These are phyloP conservation scores for Odontamblyopus rebecca DNA, from an alignment of 2,797 vertebrate species.

Conservation along the genomic window DNA sequence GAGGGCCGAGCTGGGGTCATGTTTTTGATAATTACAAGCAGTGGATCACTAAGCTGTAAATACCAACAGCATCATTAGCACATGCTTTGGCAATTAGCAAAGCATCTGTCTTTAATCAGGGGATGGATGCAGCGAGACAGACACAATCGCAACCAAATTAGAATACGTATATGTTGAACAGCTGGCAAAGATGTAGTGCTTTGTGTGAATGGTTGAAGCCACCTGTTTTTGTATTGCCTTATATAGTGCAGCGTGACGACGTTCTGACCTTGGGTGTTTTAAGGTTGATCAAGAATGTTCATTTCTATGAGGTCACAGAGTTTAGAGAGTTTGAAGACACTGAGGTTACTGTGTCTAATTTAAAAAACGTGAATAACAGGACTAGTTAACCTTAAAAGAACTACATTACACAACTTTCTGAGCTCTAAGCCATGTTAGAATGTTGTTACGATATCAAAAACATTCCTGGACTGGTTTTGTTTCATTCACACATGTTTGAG, in stretches of 20 bases:
- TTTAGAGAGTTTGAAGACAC: not conserved
- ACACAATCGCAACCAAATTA: constrained; percentile 10
- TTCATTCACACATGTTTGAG: too few species aligned
- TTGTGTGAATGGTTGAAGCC: not conserved
- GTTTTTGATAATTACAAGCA: constrained; percentile 60
- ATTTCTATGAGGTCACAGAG: not conserved
- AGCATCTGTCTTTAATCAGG: constrained; percentile 54
- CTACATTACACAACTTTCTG: too few species aligned
- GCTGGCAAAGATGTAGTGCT: not conserved
- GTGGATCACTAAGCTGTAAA: constrained; percentile 52
- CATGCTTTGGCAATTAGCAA: constrained; percentile 56
- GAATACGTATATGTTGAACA: not conserved
- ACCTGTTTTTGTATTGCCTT: not conserved
- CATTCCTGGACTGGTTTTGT: too few species aligned
- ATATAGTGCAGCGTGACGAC: not conserved
- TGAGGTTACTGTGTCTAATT: too few species aligned
- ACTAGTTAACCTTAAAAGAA: too few species aligned
- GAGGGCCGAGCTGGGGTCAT: constrained; percentile 56
- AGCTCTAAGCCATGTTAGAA: too few species aligned
- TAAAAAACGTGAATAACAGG: too few species aligned
- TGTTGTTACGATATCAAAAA: too few species aligned
- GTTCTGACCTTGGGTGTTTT: not conserved
- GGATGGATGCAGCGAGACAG: constrained; percentile 18
- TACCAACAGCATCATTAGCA: constrained; percentile 54
- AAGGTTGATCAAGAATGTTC: not conserved